Base-by-base conservation (phyloP, 2,797 vertebrate species). In the Diglossa cyanea region DNA sequence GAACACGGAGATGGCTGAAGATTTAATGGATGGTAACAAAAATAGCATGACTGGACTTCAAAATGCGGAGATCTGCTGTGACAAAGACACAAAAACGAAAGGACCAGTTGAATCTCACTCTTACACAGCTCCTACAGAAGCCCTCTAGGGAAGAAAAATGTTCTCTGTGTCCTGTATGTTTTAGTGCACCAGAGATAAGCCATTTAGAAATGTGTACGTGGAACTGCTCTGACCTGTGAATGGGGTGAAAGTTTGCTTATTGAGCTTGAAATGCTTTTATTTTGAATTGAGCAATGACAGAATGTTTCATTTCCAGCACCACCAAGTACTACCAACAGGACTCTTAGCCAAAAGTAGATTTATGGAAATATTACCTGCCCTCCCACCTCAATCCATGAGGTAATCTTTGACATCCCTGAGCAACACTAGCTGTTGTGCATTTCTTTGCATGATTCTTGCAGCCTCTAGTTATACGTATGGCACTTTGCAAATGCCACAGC, bases 21-120 rank as follows among this genome's bases (percentile, higher is more conserved):
- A 97, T 23, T 84, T 95, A 55, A 92, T 55, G 18, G 93, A 96
- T 71, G 71, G 26, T 19, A 75, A 79, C 26, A 92, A 72, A 92
- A 95, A 55, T 11, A 75, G 12, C 6, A 40, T 40, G 39, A 40
- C 9, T 1, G 92, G 89, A n/a, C 70, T 88, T 79, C 89, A 93
- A 2, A 33, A 67, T 68, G 53, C 10, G 5, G 90, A 96, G 33
- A 76, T 35, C 55, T 77, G 79, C 91, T 92, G 5, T 24, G 58
- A 51, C 19, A 94, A 95, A 91, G 93, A 86, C 68, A 75, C 30
- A 50, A 90, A 93, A 74, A 1, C 14, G 6, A 90, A 90, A 92
- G 77, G 47, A 39, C 48, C 39, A 8, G 61, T 61, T 86, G 93
- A 94, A 66, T 74, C 53, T 77, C 50, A 11, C 8, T 37, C n/a